Conservation (phyloP, 2,113 vertebrate species). For the Phoenicopterus ruber region DNA sequence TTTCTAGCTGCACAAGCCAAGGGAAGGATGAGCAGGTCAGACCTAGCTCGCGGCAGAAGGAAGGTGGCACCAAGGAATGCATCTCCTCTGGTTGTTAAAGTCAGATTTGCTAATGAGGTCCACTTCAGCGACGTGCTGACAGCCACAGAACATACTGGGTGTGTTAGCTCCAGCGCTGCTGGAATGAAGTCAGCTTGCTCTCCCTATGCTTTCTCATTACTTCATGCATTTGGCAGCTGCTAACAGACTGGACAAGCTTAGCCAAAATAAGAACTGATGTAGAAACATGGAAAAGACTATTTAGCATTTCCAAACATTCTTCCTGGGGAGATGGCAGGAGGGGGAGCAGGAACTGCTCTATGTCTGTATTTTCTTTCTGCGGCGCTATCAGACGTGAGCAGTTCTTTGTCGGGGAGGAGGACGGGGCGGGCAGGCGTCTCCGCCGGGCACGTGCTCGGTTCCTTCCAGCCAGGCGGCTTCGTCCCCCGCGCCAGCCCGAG, state of each 20-base stretch:
- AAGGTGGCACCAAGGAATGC: background rate
- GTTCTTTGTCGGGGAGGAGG: background rate
- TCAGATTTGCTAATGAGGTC: background rate
- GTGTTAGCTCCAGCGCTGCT: background rate
- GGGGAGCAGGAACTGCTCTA: background rate
- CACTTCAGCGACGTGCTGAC: background rate
- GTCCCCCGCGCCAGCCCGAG: background rate
- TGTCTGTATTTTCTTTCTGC: background rate
- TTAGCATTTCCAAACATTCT: background rate
- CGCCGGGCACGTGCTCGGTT: background rate
- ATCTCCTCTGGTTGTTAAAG: background rate
- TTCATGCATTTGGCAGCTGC: slow-evolving; percentile 43
- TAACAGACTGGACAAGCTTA: background rate
- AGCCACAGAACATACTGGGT: slow-evolving; percentile 14
- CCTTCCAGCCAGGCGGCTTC: background rate
- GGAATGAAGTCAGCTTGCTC: slow-evolving; percentile 35
- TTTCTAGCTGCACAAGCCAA: rapidly evolving
- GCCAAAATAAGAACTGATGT: slow-evolving; percentile 22
- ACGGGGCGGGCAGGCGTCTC: background rate
- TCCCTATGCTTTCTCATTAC: slow-evolving; percentile 23
- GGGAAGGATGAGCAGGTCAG: background rate
- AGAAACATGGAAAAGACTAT: slow-evolving; percentile 24
- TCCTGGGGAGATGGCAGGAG: background rate
- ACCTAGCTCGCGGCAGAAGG: background rate
- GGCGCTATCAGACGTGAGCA: background rate